phyloP scores from a whole-genome alignment of 2,113 vertebrate genomes.

The Antidorcas marsupialis region DNA sequence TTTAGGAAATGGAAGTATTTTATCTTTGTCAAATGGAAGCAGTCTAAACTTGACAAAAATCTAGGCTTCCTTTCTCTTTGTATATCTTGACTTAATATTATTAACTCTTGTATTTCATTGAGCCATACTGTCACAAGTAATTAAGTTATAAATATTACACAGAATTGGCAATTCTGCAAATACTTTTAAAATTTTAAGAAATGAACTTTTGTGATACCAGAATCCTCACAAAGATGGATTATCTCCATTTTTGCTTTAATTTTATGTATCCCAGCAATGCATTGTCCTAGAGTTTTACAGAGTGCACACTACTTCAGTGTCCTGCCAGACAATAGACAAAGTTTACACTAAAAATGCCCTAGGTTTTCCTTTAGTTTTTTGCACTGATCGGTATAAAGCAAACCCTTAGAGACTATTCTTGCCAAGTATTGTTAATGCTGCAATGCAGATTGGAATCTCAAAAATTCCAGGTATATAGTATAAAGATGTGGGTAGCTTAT shows the following conservation, averaged over 20 bases:
- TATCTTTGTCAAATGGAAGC: background rate
- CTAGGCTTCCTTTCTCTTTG: background rate
- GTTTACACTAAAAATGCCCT: background rate
- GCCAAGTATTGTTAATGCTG: background rate
- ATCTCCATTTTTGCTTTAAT: background rate
- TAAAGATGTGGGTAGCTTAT: background rate
- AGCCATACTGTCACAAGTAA: background rate
- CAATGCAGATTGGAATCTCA: background rate
- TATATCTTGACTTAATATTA: background rate
- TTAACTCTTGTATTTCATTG: background rate
- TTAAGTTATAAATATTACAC: background rate
- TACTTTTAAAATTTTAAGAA: background rate
- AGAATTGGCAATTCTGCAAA: background rate
- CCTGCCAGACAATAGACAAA: background rate
- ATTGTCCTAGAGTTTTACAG: background rate
- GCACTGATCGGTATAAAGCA: background rate
- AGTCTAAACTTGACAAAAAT: background rate
- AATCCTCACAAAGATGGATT: background rate
- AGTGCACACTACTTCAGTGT: accelerated
- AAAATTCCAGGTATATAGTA: background rate
- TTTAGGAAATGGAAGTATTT: background rate
- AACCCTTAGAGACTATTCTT: background rate
- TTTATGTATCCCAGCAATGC: background rate
- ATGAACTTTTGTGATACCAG: background rate
- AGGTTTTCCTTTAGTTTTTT: background rate